phyloP scores from a whole-genome alignment of 1,140 invertebrate genomes.

The Penaeus japonicus region DNA sequence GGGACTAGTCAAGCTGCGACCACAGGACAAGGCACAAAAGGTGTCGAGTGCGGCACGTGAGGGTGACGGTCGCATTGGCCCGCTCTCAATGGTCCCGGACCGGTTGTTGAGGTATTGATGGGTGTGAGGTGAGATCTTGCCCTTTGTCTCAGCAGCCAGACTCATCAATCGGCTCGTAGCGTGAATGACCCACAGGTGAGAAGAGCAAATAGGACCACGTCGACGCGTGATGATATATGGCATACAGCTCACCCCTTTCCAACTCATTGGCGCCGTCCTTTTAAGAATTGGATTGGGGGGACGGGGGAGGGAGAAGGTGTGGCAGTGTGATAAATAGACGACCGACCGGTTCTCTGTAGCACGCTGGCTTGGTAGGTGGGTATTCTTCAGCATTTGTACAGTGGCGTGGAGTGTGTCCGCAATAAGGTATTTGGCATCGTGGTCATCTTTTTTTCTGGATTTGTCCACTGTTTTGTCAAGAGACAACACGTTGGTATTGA shows the following conservation, averaged over 20 bases:
- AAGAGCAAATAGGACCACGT: conserved; percentile 43
- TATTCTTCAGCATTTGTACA: too few relatives aligned
- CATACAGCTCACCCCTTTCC: not conserved
- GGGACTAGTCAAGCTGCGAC: too few relatives aligned
- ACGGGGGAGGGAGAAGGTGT: not conserved
- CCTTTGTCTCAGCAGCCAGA: conserved; percentile 25
- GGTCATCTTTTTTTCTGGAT: too few relatives aligned
- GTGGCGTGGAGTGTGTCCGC: too few relatives aligned
- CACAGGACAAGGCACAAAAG: not conserved
- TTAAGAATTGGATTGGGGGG: not conserved
- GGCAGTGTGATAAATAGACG: not conserved
- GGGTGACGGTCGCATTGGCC: conserved; percentile 9
- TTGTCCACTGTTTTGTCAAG: too few relatives aligned
- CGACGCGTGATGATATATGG: conserved; percentile 13
- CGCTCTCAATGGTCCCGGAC: conserved; percentile 17
- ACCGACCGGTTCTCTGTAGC: too few relatives aligned
- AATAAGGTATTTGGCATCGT: too few relatives aligned
- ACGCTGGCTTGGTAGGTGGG: too few relatives aligned
- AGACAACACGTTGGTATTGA: too few relatives aligned
- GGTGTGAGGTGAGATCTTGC: not conserved
- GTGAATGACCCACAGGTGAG: conserved; percentile 41
- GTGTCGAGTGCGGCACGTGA: conserved; percentile 2
- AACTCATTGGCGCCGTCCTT: not conserved
- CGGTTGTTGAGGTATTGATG: conserved; percentile 40
- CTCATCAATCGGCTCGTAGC: conserved; percentile 26